Percentiles rank a stretch among this genome's conserved stretches.
Evolutionary conservation across 2,888 invertebrate genomes (phyloP).

Genomic region (Nasonovia ribisnigri): DNA sequence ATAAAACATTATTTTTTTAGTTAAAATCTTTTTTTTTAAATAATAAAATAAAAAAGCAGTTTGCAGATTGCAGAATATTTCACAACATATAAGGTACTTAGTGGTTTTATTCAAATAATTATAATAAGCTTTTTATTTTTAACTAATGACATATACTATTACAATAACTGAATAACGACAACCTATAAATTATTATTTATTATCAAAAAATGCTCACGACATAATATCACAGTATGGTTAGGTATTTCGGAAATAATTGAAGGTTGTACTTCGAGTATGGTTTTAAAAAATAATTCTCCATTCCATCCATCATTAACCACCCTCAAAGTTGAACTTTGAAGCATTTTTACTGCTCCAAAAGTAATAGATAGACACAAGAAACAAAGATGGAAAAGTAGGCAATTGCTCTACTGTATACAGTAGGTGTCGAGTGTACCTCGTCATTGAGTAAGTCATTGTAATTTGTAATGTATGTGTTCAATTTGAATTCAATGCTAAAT

Average conservation of each 20-base stretch:
- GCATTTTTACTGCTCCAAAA: too few species aligned
- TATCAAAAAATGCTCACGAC: not conserved
- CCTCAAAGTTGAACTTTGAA: too few species aligned
- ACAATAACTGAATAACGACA: too few species aligned
- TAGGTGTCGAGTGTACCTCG: too few species aligned
- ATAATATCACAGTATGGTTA: not conserved
- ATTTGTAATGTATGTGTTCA: too few species aligned
- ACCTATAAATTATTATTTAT: not conserved
- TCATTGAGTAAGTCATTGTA: too few species aligned
- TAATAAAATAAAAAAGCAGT: not conserved
- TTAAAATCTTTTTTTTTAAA: not conserved
- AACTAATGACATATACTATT: not conserved
- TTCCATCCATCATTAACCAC: too few species aligned
- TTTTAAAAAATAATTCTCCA: not conserved
- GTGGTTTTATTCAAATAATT: not conserved
- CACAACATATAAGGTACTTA: not conserved
- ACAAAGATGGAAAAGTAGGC: too few species aligned
- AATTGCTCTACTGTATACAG: too few species aligned
- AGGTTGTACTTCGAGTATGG: not conserved
- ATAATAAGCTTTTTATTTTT: not conserved
- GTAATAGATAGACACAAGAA: too few species aligned
- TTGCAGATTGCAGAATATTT: not conserved
- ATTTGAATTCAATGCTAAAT: too few species aligned
- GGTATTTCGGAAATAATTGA: not conserved
- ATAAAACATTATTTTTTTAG: not conserved